A percentile compares a stretch with the other conserved stretches of the same genome.
These are phyloP conservation scores for Pangasius sanitwongsei DNA, from an alignment of 2,797 vertebrate species.

Conservation along the genomic window DNA sequence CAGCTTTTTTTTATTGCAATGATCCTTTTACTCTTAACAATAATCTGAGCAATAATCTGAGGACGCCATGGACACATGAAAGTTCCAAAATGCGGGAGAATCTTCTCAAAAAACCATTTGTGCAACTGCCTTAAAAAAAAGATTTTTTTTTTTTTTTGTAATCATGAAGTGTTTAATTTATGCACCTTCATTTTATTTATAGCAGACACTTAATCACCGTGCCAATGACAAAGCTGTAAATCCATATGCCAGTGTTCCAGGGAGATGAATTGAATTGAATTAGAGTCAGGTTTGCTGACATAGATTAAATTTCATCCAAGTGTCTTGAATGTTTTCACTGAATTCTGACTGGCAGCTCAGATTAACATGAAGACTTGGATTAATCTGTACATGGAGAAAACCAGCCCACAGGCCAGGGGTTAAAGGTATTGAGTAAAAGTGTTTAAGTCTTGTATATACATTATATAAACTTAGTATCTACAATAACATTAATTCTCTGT, in stretches of 20 bases:
- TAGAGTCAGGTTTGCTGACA: slow-evolving; percentile 4
- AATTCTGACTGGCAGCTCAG: background rate
- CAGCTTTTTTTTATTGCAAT: slow-evolving; percentile 4
- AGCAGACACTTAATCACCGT: slow-evolving; percentile 19
- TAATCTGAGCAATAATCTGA: slow-evolving; percentile 11
- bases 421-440: background rate
- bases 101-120: background rate
- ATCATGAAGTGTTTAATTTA: slow-evolving; percentile 32
- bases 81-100: background rate
- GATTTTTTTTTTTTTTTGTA: slow-evolving; percentile 19
- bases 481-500: slow-evolving; percentile 13
- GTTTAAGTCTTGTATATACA: slow-evolving; percentile 36
- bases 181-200: slow-evolving; percentile 44
- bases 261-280: background rate
- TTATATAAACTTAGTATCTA: slow-evolving; percentile 24
- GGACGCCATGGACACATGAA: background rate
- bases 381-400: background rate
- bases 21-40: slow-evolving; percentile 13
- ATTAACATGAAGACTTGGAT: background rate
- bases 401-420: background rate
- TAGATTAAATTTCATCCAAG: background rate
- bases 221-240: slow-evolving; percentile 10
- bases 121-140: slow-evolving; percentile 47
- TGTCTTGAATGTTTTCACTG: background rate
- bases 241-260: slow-evolving; percentile 4